Evolutionary conservation across 1,140 invertebrate genomes (phyloP), one percentile per base, ranked within the genome.

Genomic region (Cotesia chilonis): DNA sequence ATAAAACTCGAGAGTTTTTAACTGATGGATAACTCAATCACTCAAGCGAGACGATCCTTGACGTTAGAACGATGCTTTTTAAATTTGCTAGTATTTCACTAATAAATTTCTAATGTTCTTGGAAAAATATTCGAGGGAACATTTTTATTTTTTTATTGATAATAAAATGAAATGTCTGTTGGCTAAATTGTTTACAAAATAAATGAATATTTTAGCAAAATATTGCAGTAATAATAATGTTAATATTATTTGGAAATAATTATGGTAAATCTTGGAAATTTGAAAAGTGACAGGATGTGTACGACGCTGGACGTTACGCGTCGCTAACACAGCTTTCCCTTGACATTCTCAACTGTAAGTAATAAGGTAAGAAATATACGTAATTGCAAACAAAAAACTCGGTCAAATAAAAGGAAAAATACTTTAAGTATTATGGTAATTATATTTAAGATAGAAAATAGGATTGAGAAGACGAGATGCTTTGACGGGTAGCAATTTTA

Each of bases 31-130:
- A 63, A 28, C 35, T 41, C 60, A 36, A 63, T 63, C 36, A 65
- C 63, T 65, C 63, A 38, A 65, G 63, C 63, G 63, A 51, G 63
- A 20, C 63, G 10, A 65, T 65, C 37, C 63, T 65, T 51, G 41
- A 65, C 63, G 38, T 38, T 65, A n/a, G 36, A 61, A 61, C 7
- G 20, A 65, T 38, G 38, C 47, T 51, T 36, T 59, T 12, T 20
- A 51, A 65, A 17, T 17, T 37, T 41, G 17, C 20, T 20, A 59
- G 9, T 59, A 20, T 17, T 20, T 59, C 9, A 59, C 4, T 9
- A 7, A 59, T 59, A 20, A 59, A 28, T 59, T 59, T 59, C 57
- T 20, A 59, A 9, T 59, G 5, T 59, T 59, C 57, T 36, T 20
- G 6, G n/a, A 20, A 59, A 59, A 59, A 20, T 59, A 59, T 59